Evolutionary conservation across 1,140 invertebrate species (phyloP).

Genomic region (Drosophila tani): DNA sequence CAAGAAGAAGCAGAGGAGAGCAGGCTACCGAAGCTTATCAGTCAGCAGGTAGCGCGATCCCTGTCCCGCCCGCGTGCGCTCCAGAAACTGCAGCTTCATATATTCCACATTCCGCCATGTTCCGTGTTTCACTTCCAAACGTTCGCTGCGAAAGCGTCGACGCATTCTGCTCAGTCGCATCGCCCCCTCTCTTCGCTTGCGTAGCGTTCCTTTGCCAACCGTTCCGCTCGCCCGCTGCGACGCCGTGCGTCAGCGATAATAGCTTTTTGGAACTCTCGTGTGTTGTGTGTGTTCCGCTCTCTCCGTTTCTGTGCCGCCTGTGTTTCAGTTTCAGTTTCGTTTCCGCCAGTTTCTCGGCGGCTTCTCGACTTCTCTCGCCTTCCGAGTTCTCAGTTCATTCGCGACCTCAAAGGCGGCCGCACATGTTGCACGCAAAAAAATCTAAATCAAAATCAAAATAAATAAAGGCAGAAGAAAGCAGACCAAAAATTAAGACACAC

Average conservation of each 20-base stretch:
- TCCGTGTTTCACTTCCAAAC: conserved; percentile 33
- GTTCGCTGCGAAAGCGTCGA: conserved; percentile 30
- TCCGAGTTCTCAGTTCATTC: conserved; percentile 57
- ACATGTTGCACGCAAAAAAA: conserved; percentile 47
- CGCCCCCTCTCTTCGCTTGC: conserved; percentile 7
- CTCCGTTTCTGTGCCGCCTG: background rate
- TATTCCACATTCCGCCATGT: conserved; percentile 8
- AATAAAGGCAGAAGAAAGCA: conserved; percentile 17
- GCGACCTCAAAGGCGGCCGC: conserved; percentile 68
- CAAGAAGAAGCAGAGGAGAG: conserved; percentile 7
- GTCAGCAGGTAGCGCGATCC: conserved; percentile 4
- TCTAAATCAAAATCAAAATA: conserved; percentile 19
- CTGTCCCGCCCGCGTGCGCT: conserved; percentile 5
- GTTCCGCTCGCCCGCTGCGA: conserved; percentile 38
- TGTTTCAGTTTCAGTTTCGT: conserved; percentile 60
- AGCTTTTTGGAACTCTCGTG: conserved; percentile 49
- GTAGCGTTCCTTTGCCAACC: conserved; percentile 22
- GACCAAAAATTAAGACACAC: background rate
- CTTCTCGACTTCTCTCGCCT: conserved; percentile 5
- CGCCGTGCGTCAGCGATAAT: conserved; percentile 44
- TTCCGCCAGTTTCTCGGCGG: conserved; percentile 8
- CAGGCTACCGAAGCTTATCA: conserved; percentile 31
- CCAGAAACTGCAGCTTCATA: conserved; percentile 25
- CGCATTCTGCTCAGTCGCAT: conserved; percentile 34
- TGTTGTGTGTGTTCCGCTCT: conserved; percentile 4